phyloP scores from a whole-genome alignment of 2,888 invertebrate genomes.

The Megaustenia siamemsis region DNA sequence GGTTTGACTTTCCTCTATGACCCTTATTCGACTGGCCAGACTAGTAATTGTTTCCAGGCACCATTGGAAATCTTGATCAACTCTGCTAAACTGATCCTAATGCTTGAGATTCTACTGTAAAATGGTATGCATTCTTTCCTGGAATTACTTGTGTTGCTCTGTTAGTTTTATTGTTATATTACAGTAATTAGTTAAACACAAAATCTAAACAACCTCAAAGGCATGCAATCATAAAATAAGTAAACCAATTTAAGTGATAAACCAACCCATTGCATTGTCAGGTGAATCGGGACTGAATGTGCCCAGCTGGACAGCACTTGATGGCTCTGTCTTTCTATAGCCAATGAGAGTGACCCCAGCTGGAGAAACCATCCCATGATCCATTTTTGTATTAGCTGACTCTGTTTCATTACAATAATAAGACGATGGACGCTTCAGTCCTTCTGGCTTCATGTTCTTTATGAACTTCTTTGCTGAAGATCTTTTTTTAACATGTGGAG shows the following conservation, averaged over 20 bases:
- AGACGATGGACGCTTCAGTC: conserved; percentile 76
- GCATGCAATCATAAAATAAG: neutral
- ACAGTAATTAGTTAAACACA: too few species aligned
- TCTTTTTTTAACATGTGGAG: conserved; percentile 49
- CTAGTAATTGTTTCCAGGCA: too few species aligned
- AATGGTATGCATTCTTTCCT: too few species aligned
- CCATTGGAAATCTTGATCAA: too few species aligned
- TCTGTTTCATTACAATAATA: conserved; percentile 72
- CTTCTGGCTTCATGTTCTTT: conserved; percentile 77
- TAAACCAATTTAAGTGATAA: neutral
- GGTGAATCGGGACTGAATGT: conserved; percentile 72
- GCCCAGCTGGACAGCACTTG: conserved; percentile 70
- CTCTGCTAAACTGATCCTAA: too few species aligned
- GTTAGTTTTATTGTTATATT: too few species aligned
- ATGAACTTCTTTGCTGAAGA: conserved; percentile 68
- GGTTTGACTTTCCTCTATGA: too few species aligned
- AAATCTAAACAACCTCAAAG: too few species aligned
- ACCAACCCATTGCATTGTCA: conserved; percentile 28
- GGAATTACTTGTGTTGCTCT: too few species aligned
- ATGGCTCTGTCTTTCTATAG: conserved; percentile 71
- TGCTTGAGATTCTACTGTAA: too few species aligned
- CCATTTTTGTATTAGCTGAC: conserved; percentile 58
- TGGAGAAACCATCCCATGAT: conserved; percentile 53
- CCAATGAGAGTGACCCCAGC: conserved; percentile 75
- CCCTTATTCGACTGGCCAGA: too few species aligned